A percentile compares a stretch with the other conserved stretches of the same genome.
Evolutionary conservation across 1,140 invertebrate species (phyloP).

Genomic region (Adelges cooleyi): DNA sequence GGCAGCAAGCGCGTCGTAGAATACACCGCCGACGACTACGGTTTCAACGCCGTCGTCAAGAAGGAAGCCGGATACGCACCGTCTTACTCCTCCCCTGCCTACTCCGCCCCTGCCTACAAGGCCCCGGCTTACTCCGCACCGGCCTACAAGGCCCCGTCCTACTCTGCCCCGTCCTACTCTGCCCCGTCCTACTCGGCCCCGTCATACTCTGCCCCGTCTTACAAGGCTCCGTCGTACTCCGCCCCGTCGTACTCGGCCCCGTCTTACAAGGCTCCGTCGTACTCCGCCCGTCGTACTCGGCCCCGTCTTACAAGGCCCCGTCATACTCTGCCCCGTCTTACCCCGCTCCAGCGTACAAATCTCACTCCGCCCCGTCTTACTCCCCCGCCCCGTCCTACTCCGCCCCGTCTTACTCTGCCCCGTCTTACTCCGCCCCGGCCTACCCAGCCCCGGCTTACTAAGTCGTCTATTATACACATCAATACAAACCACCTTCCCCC

Average conservation of each 20-base stretch:
- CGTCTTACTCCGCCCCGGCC: conserved; percentile 31
- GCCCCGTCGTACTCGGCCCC: conserved; percentile 25
- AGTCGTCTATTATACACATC: conserved; percentile 20
- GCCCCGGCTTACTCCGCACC: conserved; percentile 29
- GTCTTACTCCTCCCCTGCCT: conserved; percentile 29
- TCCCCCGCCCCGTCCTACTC: conserved; percentile 22
- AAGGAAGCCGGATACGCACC: conserved; percentile 29
- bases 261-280: conserved; percentile 28
- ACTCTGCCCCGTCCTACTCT: conserved; percentile 33
- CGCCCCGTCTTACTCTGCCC: conserved; percentile 28
- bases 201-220: conserved; percentile 30
- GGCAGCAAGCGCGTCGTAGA: conserved; percentile 40
- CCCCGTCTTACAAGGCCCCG: conserved; percentile 21
- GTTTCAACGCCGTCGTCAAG: conserved; percentile 41
- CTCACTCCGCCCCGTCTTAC: conserved; percentile 31
- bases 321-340: conserved; percentile 22
- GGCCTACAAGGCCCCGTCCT: conserved; percentile 29
- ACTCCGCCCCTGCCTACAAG: conserved; percentile 32
- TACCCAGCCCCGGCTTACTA: conserved; percentile 33
- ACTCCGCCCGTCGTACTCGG: conserved; percentile 24
- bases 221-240: conserved; percentile 34
- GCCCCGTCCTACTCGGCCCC: conserved; percentile 31
- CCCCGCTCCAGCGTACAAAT: conserved; percentile 30
- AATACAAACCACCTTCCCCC: too few relatives aligned
- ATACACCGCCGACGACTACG: conserved; percentile 40